These are phyloP conservation scores for Mus minutoides DNA, from an alignment of 2,797 vertebrate genomes.

Conservation along the genomic window DNA sequence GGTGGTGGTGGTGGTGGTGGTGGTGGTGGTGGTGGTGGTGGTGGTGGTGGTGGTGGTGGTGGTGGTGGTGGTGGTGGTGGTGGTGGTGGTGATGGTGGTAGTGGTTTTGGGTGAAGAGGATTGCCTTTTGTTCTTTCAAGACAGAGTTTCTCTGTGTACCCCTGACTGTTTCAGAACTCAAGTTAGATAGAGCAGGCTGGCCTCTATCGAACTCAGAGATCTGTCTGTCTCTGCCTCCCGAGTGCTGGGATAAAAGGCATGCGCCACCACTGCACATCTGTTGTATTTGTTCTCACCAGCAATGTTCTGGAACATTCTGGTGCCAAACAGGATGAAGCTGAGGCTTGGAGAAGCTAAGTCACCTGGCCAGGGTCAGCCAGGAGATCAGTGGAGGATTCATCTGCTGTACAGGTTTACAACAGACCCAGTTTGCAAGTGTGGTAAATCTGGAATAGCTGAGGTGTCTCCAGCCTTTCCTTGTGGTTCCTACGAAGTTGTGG, in stretches of 20 bases:
- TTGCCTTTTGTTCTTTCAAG: not conserved
- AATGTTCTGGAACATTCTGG: not conserved
- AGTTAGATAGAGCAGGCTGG: not conserved
- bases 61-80: not conserved
- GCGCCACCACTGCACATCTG: not conserved
- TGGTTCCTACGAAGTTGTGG: not conserved
- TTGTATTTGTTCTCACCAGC: not conserved
- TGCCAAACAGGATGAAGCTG: slow-evolving; percentile 32
- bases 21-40: not conserved
- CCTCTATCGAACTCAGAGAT: not conserved
- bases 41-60: not conserved
- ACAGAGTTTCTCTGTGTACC: not conserved
- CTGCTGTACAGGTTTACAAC: not conserved
- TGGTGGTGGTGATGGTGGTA: not conserved
- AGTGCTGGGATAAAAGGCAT: not conserved
- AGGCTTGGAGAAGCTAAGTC: not conserved
- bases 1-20: not conserved
- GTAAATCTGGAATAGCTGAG: not conserved
- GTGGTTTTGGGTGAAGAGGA: not conserved
- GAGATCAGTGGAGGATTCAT: not conserved
- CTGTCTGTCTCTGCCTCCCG: not conserved
- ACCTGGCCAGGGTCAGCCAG: not conserved
- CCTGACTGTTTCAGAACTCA: not conserved
- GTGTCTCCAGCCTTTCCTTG: not conserved
- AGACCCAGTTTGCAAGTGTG: not conserved